Conservation (phyloP, 2,888 invertebrate species). For the Acanthosepion lycidas region DNA sequence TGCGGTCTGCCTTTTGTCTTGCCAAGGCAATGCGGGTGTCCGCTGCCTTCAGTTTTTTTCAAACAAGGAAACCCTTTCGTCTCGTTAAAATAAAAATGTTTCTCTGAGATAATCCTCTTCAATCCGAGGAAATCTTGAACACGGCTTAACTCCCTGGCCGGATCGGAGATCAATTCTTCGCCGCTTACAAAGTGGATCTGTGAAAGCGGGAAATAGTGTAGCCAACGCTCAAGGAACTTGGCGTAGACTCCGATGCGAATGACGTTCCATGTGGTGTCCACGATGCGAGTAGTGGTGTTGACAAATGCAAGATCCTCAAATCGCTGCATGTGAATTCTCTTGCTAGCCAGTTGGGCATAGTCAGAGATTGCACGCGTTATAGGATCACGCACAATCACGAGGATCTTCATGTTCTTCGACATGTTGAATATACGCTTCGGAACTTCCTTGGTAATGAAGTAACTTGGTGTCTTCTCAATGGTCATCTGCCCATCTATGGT, state of each 20-base stretch:
- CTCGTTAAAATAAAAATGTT: conserved; percentile 92
- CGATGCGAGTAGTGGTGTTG: conserved; percentile 81
- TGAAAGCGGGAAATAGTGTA: conserved; percentile 85
- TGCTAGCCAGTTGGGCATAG: conserved; percentile 84
- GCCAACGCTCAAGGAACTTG: conserved; percentile 87
- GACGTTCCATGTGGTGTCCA: conserved; percentile 87
- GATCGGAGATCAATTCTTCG: conserved; percentile 87
- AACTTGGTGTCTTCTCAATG: conserved; percentile 93
- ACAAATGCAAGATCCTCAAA: conserved; percentile 73
- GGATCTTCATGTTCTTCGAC: conserved; percentile 85
- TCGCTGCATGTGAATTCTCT: conserved; percentile 78
- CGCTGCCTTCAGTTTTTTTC: conserved; percentile 64
- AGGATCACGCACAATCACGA: conserved; percentile 90
- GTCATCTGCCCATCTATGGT: conserved; percentile 89
- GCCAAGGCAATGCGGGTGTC: conserved; percentile 73
- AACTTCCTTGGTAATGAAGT: conserved; percentile 89
- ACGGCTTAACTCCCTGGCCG: conserved; percentile 87
- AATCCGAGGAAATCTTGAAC: conserved; percentile 91
- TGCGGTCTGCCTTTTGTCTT: conserved; percentile 75
- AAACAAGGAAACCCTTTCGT: conserved; percentile 93
- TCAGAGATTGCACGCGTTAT: conserved; percentile 93
- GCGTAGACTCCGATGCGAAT: conserved; percentile 85
- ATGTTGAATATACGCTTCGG: conserved; percentile 86
- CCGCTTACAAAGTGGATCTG: conserved; percentile 90
- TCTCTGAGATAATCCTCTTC: conserved; percentile 86